Base-by-base conservation (phyloP, 2,888 invertebrate species). In the Thelaira solivaga region DNA sequence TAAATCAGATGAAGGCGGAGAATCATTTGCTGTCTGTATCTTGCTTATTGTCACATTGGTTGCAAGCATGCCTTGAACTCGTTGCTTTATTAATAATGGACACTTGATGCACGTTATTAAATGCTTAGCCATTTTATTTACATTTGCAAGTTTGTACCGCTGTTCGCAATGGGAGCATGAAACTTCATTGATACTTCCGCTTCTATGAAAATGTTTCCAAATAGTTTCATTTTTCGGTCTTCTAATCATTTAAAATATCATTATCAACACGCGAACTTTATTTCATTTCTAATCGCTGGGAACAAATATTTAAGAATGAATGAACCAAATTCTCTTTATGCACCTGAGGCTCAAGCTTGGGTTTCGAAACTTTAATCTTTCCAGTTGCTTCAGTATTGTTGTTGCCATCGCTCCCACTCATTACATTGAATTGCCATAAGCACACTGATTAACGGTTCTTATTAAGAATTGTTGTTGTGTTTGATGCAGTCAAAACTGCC, bases 81-180 rank as follows among this genome's bases (percentile, higher is more conserved):
- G 45, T 45, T 45, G 55, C 22, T 55, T 55, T 39, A 55, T 39
- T 39, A 55, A 39, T 39, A 39, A 36, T 55, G 39, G 55, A 61
- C 59, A 61, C 45, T 61, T 45, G 29, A 61, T 45, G 59, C 29
- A 61, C 43, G 43, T 43, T 43, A 61, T 61, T 61, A 61, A 45
- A 61, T 61, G 59, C 31, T 43, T 61, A 45, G 59, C 31, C 59
- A 61, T 61, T 61, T 61, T 61, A 45, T 61, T 61, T 43, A 61
- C 43, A 61, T 61, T 45, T 61, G 34, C 22, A 62, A 47, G 47
- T 62, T 62, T 47, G 47, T 55, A 55, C 55, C 36, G 22, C 39
- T 39, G 20, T 39, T 55, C 39, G 39, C 39, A 55, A 55, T 55
- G 39, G 36, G 39, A 39, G 55, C 55, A 36, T 31, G 45, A 53